These are phyloP conservation scores for Leuctra nigra DNA, from an alignment of 2,888 invertebrate species.

Conservation along the genomic window DNA sequence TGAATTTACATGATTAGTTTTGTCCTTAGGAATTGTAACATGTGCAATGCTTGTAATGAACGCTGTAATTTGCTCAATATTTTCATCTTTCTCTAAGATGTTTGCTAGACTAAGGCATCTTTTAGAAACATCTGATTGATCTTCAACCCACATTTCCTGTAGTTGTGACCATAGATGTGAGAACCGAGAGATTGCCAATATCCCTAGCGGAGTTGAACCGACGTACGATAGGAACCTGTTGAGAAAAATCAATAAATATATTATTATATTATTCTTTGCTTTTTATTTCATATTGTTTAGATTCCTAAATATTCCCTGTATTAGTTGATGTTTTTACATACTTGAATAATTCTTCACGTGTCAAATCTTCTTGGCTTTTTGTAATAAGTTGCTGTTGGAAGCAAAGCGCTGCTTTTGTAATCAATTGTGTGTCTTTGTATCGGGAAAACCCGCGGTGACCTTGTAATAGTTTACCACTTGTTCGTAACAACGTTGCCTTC, in stretches of 20 bases:
- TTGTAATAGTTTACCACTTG: conserved; percentile 4
- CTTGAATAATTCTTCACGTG: too few relatives aligned
- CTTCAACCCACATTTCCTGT: neutral
- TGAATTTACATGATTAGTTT: neutral
- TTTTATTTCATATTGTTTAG: too few relatives aligned
- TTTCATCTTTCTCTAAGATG: neutral
- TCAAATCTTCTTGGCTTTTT: neutral
- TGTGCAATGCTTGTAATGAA: neutral
- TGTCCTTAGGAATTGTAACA: neutral
- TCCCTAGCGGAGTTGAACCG: conserved; percentile 9
- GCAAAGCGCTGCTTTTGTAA: neutral
- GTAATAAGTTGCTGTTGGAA: neutral
- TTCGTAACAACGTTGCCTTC: neutral
- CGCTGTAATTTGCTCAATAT: too few relatives aligned
- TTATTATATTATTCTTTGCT: too few relatives aligned
- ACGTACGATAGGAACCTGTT: neutral
- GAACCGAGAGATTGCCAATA: neutral
- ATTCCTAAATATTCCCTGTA: too few relatives aligned
- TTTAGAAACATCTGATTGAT: neutral
- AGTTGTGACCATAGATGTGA: neutral
- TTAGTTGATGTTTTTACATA: too few relatives aligned
- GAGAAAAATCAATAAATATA: too few relatives aligned
- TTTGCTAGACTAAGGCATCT: neutral
- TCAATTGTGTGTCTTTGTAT: neutral
- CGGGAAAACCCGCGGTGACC: neutral